A percentile compares a stretch with the other conserved stretches of the same genome.
Evolutionary conservation across 2,888 invertebrate species (phyloP).

Genomic region (Miltochrista miniata): DNA sequence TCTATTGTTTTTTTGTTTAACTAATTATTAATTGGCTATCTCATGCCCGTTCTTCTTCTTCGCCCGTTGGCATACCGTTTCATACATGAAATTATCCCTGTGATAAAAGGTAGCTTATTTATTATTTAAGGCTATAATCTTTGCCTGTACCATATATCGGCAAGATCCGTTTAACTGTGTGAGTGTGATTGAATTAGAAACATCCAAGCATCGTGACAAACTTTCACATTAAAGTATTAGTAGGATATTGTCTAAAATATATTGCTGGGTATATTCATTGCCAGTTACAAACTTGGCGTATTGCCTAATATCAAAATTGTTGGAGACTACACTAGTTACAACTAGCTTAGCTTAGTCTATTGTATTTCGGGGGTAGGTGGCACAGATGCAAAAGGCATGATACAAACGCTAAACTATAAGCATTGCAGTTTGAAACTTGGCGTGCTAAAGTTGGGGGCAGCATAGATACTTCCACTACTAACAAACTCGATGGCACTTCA

Average conservation of each 20-base stretch:
- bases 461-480: background rate
- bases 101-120: too few species aligned
- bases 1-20: slow-evolving; percentile 20
- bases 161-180: too few species aligned
- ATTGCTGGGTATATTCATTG: background rate
- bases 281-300: slow-evolving; percentile 3
- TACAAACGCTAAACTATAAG: slow-evolving; percentile 35
- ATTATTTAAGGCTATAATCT: too few species aligned
- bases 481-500: background rate
- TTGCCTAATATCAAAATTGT: slow-evolving; percentile 17
- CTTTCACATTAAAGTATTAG: too few species aligned
- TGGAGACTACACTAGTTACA: slow-evolving; percentile 15
- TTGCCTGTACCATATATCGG: too few species aligned
- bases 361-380: slow-evolving; percentile 25
- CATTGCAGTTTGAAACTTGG: slow-evolving; percentile 33
- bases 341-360: slow-evolving; percentile 21
- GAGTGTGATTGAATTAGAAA: too few species aligned
- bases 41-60: too few species aligned
- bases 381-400: slow-evolving; percentile 39
- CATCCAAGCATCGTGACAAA: too few species aligned
- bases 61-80: too few species aligned
- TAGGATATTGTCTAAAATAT: too few species aligned
- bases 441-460: slow-evolving; percentile 23
- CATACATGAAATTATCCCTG: too few species aligned
- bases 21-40: too few species aligned